Evolutionary conservation across 2,797 vertebrate genomes (phyloP).

Genomic region (Rallus crepitans): DNA sequence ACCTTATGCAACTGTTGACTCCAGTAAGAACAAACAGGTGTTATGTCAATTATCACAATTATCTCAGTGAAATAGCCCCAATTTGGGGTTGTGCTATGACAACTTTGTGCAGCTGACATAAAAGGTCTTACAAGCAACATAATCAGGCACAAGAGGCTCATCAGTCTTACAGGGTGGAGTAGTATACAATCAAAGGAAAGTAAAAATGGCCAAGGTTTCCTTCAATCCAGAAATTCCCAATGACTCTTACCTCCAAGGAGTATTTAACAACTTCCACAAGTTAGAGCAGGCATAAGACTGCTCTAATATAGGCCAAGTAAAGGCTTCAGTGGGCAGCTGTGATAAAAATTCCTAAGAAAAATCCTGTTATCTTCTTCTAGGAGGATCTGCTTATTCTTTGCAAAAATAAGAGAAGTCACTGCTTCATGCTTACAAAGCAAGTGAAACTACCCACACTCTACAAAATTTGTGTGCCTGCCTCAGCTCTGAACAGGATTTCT

Average conservation of each 20-base stretch:
- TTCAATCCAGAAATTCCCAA: conserved; percentile 43
- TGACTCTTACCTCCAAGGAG: conserved; percentile 48
- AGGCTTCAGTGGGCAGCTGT: not conserved
- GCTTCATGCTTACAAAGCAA: not conserved
- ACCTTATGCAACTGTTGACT: conserved; percentile 11
- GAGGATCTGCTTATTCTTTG: not conserved
- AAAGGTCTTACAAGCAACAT: not conserved
- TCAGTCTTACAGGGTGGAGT: conserved; percentile 28
- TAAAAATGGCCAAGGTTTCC: conserved; percentile 26
- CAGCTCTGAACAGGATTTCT: not conserved
- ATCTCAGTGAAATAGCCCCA: not conserved
- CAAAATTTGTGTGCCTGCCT: not conserved
- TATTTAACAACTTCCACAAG: conserved; percentile 22
- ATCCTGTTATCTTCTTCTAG: not conserved
- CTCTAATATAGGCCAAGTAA: not conserved
- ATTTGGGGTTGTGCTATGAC: not conserved
- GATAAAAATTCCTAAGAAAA: not conserved
- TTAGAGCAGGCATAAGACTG: not conserved
- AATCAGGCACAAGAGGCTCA: conserved; percentile 56
- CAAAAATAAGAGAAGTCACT: not conserved
- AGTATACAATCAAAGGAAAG: conserved; percentile 9
- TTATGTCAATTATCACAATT: conserved; percentile 38
- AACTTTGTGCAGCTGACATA: conserved; percentile 1
- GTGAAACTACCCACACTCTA: not conserved
- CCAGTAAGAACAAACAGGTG: conserved; percentile 47